Evolutionary conservation across 30 jellyfish, hydroid and myxozoan genomes (phyloP).

Genomic region (Hydractinia symbiolongicarpus): DNA sequence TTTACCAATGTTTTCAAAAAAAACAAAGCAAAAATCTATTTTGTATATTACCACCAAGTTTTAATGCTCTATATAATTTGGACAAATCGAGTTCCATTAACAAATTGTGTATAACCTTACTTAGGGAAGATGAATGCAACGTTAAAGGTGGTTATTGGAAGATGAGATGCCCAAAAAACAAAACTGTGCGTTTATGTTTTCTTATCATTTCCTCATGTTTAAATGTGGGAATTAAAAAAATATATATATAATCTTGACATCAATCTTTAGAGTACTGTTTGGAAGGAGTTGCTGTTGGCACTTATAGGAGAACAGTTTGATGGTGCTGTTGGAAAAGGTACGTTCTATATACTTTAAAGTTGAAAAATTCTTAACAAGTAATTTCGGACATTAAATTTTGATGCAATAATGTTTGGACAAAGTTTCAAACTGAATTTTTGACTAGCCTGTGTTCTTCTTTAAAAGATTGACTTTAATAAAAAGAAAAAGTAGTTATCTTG

Average conservation of each 20-base stretch:
- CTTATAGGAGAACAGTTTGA: constrained; percentile 83
- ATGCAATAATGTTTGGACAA: too few species aligned
- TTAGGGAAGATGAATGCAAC: constrained; percentile 90
- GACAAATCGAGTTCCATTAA: too few species aligned
- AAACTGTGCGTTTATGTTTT: constrained; percentile 52
- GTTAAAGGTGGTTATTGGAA: constrained; percentile 97
- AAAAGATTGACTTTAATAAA: too few species aligned
- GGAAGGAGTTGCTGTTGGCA: constrained; percentile 85
- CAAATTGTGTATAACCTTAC: background rate
- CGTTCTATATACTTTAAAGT: background rate
- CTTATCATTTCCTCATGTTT: background rate
- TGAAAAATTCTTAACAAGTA: too few species aligned
- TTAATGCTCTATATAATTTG: too few species aligned
- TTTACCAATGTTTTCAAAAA: too few species aligned
- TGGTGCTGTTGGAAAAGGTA: constrained; percentile 63
- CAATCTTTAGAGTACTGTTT: constrained; percentile 47
- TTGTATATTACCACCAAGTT: too few species aligned
- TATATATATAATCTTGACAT: background rate
- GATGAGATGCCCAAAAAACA: constrained; percentile 87
- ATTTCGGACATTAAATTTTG: too few species aligned
- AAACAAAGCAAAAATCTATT: too few species aligned
- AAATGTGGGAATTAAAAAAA: background rate
- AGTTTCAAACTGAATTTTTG: too few species aligned
- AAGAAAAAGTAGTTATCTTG: too few species aligned
- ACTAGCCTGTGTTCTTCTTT: too few species aligned